These are phyloP conservation scores for Paragorgia papillata DNA, from an alignment of 92 coral and sea anemone species.

Conservation along the genomic window DNA sequence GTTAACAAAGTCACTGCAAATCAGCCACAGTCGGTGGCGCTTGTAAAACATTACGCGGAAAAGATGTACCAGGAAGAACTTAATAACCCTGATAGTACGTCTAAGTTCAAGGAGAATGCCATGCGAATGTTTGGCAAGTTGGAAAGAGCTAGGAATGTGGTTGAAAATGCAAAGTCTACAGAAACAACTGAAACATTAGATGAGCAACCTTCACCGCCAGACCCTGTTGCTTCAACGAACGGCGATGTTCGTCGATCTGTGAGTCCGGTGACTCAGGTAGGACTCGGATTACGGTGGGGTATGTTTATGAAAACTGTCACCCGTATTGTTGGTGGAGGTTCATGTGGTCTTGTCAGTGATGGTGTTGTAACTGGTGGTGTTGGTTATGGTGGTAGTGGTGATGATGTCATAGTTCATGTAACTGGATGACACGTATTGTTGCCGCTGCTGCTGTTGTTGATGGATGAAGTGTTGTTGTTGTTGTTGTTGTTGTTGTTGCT, in stretches of 20 bases:
- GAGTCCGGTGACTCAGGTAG: neutral
- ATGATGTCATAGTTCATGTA: too few relatives aligned
- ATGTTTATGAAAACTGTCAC: too few relatives aligned
- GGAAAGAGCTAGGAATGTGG: neutral
- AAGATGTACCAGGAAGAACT: slow-evolving; percentile 71
- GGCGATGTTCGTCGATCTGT: neutral
- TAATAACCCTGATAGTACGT: slow-evolving; percentile 42
- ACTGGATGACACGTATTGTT: too few relatives aligned
- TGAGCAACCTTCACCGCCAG: neutral
- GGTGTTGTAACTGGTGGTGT: neutral
- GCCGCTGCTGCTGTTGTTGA: neutral
- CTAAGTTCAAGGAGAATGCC: slow-evolving; percentile 57
- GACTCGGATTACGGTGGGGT: neutral
- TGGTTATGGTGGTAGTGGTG: neutral
- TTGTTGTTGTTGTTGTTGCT: neutral
- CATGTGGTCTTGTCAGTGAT: neutral
- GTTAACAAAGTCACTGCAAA: slow-evolving; percentile 87
- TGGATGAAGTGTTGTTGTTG: neutral
- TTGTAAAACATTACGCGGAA: slow-evolving; percentile 71
- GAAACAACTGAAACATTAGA: neutral
- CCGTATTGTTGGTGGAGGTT: neutral
- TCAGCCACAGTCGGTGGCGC: slow-evolving; percentile 85
- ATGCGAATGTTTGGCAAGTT: slow-evolving; percentile 19
- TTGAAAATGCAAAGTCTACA: neutral
- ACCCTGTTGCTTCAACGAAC: neutral